Evolutionary conservation across 2,113 vertebrate species (phyloP).

Genomic region (Myotis brandtii): DNA sequence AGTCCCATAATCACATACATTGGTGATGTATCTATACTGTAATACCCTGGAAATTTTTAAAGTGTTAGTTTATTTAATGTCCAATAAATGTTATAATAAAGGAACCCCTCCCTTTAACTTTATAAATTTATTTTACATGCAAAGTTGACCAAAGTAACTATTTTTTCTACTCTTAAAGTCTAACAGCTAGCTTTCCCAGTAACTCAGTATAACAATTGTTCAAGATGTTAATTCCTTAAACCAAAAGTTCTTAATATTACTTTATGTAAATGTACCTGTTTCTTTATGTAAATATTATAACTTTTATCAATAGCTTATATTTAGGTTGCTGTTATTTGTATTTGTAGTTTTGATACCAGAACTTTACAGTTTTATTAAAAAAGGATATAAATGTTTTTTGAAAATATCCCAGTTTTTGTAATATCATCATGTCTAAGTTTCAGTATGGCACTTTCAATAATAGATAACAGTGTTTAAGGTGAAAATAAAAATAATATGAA

Average conservation of each 20-base stretch:
- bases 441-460: neutral
- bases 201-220: neutral
- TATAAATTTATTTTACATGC: neutral
- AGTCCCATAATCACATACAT: rapidly evolving
- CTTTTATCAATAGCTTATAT: neutral
- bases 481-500: neutral
- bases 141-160: neutral
- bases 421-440: neutral
- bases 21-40: neutral
- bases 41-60: neutral
- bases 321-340: neutral
- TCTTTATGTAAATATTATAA: neutral
- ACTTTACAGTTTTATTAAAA: neutral
- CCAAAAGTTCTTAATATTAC: neutral
- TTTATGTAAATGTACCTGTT: neutral
- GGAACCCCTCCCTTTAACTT: neutral
- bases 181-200: neutral
- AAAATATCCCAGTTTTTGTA: neutral
- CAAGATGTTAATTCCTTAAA: neutral
- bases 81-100: neutral
- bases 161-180: neutral
- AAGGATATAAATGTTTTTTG: neutral
- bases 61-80: neutral
- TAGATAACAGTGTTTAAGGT: neutral
- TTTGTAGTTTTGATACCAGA: neutral